phyloP scores from a whole-genome alignment of 2,888 invertebrate genomes.

The Drosophila cracens region DNA sequence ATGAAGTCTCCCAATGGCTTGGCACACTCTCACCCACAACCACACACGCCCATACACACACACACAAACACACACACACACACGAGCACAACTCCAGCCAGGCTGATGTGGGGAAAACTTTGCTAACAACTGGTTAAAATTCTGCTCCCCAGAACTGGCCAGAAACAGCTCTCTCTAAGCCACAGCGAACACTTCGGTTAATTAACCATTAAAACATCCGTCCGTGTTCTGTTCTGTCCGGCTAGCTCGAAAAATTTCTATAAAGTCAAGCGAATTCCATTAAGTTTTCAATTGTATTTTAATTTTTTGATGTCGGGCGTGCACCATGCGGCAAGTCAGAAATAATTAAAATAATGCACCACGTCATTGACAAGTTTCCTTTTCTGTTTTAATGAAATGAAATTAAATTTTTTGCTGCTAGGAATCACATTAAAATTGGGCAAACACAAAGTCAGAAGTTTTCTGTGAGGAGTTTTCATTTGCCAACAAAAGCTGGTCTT shows the following conservation, averaged over 20 bases:
- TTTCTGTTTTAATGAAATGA: constrained; percentile 39
- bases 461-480: neutral
- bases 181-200: constrained; percentile 53
- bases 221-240: neutral
- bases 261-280: neutral
- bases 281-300: neutral
- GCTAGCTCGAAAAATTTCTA: constrained; percentile 25
- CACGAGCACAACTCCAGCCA: neutral
- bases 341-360: constrained; percentile 4
- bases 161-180: constrained; percentile 20
- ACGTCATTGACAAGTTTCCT: constrained; percentile 19
- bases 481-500: neutral
- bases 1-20: constrained; percentile 65
- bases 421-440: constrained; percentile 10
- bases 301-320: constrained; percentile 17
- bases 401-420: constrained; percentile 12
- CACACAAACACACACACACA: neutral
- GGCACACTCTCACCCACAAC: neutral
- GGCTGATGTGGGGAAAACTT: constrained; percentile 45
- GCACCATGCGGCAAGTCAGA: constrained; percentile 15
- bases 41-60: neutral
- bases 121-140: constrained; percentile 24
- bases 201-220: constrained; percentile 61
- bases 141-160: neutral
- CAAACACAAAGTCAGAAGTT: neutral